Evolutionary conservation across 2,888 invertebrate species (phyloP), one percentile per base, ranked within the genome.

Genomic region (Lacanobia wlatinum): DNA sequence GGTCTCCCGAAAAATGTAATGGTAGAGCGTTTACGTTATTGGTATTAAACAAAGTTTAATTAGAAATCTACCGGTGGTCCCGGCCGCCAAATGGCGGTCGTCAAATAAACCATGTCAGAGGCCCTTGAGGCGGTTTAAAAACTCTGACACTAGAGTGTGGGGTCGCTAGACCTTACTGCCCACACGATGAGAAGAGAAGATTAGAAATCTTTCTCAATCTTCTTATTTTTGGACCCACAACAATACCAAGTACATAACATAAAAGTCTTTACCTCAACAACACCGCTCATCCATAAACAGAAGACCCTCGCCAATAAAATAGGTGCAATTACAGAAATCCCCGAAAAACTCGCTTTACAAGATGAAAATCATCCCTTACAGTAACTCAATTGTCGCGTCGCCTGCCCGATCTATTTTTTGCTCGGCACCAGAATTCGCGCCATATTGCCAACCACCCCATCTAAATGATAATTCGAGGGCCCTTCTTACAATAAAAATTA

Each of bases 401-500:
- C 85, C 89, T 90, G 85, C 67, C 82, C 90, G 89, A 91, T 93
- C 89, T 92, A 90, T 93, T 92, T 94, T 92, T 87, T 87, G 87
- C 90, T 84, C 87, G 84, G 85, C 88, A 88, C 88, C 78, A 86
- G 85, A 92, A 94, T 94, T 92, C 92, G 89, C 93, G 94, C 94
- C 94, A 94, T 94, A 95, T 94, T 95, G 95, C 91, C 85, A 83
- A 85, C 91, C 93, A 89, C 94, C 95, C 95, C 94, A 96, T 96
- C 95, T 96, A 95, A 96, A 96, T 96, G 95, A 96, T 96, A 96
- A 96, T 96, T 94, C 93, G 91, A 90, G 92, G 92, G 91, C 91
- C 92, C 94, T 92, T 89, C 93, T 94, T 94, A 95, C 95, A 95
- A 96, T 96, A 95, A 95, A 96, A 96, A 96, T 95, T 95, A 96